Conservation (phyloP, 2,797 vertebrate species). For the Gallinago solitaria region DNA sequence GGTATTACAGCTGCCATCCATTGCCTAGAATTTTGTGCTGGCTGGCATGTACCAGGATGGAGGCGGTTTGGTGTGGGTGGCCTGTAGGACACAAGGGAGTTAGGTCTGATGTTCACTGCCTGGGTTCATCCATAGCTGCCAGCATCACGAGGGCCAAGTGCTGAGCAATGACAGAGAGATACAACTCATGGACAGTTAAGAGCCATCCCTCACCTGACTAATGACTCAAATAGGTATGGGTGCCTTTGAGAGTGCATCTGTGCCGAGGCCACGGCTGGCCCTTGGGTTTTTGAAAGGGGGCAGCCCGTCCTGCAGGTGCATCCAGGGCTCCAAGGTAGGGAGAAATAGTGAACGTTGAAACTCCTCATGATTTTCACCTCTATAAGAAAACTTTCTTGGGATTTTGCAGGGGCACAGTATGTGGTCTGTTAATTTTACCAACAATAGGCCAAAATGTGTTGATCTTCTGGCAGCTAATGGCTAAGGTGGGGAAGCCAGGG, state of each 20-base stretch:
- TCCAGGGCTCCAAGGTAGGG: not conserved
- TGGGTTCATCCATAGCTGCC: not conserved
- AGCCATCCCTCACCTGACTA: not conserved
- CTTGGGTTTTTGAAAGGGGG: not conserved
- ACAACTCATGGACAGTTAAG: not conserved
- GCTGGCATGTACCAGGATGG: fast-evolving
- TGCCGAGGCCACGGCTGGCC: not conserved
- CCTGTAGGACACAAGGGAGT: not conserved
- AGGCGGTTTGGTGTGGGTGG: fast-evolving
- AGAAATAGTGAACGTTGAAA: not conserved
- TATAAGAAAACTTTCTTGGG: not conserved
- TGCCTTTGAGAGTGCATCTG: not conserved
- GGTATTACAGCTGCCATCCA: not conserved
- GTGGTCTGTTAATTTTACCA: not conserved
- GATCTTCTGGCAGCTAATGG: not conserved
- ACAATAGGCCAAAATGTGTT: not conserved
- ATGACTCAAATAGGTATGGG: not conserved
- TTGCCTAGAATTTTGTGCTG: not conserved
- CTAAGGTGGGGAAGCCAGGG: not conserved
- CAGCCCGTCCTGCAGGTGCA: not conserved
- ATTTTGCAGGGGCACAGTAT: not conserved
- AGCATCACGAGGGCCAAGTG: not conserved
- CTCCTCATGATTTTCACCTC: not conserved
- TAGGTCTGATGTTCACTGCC: not conserved
- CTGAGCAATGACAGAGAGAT: not conserved